Conservation (phyloP, 2,888 invertebrate species). For the Coremacera marginata region DNA sequence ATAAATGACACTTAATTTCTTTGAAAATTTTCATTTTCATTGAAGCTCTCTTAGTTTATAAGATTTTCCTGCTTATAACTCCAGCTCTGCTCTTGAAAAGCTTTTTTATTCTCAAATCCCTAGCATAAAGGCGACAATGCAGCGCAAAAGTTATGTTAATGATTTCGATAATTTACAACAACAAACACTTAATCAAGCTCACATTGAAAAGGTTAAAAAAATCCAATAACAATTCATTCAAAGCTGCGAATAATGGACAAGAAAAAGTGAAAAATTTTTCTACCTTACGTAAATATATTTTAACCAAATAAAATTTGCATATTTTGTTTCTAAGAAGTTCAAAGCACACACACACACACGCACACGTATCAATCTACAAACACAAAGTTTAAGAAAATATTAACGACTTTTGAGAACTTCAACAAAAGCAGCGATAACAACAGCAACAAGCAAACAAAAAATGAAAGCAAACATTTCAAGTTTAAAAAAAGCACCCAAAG, state of each 20-base stretch:
- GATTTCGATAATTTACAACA: not conserved
- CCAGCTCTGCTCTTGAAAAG: too few species aligned
- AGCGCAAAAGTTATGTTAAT: too few species aligned
- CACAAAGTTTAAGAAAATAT: slow-evolving; percentile 29
- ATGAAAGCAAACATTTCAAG: not conserved
- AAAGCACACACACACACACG: not conserved
- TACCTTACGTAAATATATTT: not conserved
- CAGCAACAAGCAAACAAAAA: not conserved
- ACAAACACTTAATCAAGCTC: slow-evolving; percentile 7
- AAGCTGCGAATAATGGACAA: not conserved
- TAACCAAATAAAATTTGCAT: slow-evolving; percentile 24
- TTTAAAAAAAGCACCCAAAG: slow-evolving; percentile 23
- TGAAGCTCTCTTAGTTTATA: too few species aligned
- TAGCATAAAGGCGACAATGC: too few species aligned
- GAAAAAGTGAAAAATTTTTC: not conserved
- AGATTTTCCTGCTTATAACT: too few species aligned
- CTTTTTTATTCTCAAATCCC: too few species aligned
- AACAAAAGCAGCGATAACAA: not conserved
- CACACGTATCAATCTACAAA: not conserved
- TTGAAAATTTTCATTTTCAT: too few species aligned
- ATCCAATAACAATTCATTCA: not conserved
- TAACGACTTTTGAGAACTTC: slow-evolving; percentile 31
- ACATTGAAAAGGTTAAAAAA: slow-evolving; percentile 19
- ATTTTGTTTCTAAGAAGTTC: not conserved
- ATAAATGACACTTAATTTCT: too few species aligned